These are phyloP conservation scores for Dione vanillae DNA, from an alignment of 2,888 invertebrate genomes.

Conservation along the genomic window DNA sequence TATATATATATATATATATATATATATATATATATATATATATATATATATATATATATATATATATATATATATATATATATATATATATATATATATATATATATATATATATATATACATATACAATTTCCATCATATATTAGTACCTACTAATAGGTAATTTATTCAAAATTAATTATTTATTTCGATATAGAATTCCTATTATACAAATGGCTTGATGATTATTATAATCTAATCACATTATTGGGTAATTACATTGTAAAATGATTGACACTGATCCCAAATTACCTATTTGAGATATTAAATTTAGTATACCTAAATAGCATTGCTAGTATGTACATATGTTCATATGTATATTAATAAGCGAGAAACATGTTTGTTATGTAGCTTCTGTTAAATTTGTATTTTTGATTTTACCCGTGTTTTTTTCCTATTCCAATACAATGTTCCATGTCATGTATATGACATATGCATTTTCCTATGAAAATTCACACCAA, in stretches of 20 bases:
- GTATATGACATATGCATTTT: too few relatives aligned
- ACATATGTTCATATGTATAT: background rate
- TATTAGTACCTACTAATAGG: background rate
- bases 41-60: too few relatives aligned
- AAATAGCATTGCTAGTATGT: background rate
- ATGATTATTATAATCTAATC: slow-evolving; percentile 14
- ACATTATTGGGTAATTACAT: slow-evolving; percentile 18
- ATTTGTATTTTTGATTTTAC: background rate
- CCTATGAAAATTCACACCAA: too few relatives aligned
- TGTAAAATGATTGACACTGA: slow-evolving; percentile 30
- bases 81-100: too few relatives aligned
- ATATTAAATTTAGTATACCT: slow-evolving; percentile 22
- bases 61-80: too few relatives aligned
- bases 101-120: too few relatives aligned
- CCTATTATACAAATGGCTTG: slow-evolving; percentile 5
- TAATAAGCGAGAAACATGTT: background rate
- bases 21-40: too few relatives aligned
- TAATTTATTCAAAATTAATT: slow-evolving; percentile 9
- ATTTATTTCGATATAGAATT: slow-evolving; percentile 9
- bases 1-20: too few relatives aligned
- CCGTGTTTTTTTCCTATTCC: too few relatives aligned
- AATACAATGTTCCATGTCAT: too few relatives aligned
- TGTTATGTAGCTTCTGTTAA: background rate
- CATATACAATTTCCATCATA: too few relatives aligned
- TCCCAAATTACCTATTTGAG: slow-evolving; percentile 23